phyloP scores from a whole-genome alignment of 2,113 vertebrate genomes.

The Hemiprocne comata region DNA sequence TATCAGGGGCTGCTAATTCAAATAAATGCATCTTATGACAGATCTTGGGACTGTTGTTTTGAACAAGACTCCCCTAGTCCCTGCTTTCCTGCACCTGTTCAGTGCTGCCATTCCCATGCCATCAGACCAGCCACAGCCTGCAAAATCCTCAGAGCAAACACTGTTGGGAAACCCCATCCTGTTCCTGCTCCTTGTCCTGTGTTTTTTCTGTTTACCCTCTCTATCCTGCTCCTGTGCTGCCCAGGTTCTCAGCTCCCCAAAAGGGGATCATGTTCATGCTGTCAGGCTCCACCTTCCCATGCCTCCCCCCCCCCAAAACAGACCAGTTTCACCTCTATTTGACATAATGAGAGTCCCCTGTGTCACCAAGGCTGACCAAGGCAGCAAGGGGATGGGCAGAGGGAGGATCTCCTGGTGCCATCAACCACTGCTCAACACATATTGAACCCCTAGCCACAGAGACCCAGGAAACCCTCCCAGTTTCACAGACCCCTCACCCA shows the following conservation, averaged over 20 bases:
- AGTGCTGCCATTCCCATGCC: fast-evolving
- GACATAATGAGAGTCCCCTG: not conserved
- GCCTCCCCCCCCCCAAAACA: not conserved
- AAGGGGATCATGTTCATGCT: fast-evolving
- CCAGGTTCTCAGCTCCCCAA: not conserved
- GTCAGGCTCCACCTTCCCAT: not conserved
- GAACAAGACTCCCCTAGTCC: not conserved
- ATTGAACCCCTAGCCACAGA: not conserved
- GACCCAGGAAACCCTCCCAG: not conserved
- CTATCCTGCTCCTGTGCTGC: not conserved
- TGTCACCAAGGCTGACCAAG: fast-evolving
- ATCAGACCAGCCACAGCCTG: not conserved
- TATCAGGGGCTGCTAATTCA: no score
- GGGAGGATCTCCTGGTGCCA: not conserved
- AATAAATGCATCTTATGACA: fast-evolving
- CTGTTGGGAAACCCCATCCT: not conserved
- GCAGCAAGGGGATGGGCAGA: not conserved
- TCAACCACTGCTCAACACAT: not conserved
- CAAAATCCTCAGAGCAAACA: not conserved
- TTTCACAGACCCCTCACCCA: fast-evolving
- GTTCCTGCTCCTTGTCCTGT: not conserved
- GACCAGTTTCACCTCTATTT: not conserved
- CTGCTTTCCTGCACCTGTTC: not conserved
- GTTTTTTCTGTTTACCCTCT: not conserved
- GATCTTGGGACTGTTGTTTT: no score